These are phyloP conservation scores for Merops nubicus DNA, from an alignment of 2,113 vertebrate genomes.

Conservation along the genomic window DNA sequence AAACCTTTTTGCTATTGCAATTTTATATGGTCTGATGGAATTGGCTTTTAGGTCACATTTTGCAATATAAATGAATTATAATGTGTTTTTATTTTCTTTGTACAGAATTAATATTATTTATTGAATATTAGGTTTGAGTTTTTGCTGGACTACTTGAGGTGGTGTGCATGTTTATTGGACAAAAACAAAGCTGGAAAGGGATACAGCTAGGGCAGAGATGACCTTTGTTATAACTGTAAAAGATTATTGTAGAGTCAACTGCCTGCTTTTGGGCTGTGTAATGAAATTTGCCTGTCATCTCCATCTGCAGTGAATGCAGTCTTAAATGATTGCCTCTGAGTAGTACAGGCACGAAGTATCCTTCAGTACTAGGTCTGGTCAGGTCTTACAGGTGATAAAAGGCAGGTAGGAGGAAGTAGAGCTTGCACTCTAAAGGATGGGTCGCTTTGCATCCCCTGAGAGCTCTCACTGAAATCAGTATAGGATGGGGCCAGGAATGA, in stretches of 20 bases:
- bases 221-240: neutral
- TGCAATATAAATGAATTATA: neutral
- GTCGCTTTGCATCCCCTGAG: neutral
- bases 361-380: neutral
- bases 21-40: neutral
- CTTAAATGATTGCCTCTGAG: neutral
- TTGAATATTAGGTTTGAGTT: neutral
- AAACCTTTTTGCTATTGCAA: neutral
- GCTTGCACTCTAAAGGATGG: neutral
- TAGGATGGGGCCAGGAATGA: neutral
- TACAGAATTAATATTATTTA: neutral
- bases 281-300: neutral
- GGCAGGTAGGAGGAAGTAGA: neutral
- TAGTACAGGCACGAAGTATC: neutral
- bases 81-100: neutral
- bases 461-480: neutral
- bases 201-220: neutral
- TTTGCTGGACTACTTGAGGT: neutral
- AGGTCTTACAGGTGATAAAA: neutral
- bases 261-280: conserved; percentile 12
- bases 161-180: neutral
- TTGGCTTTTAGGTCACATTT: neutral
- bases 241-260: neutral
- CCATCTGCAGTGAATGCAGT: neutral
- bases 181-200: neutral